Evolutionary conservation across 1,140 invertebrate genomes (phyloP), one percentile per base, ranked within the genome.

Genomic region (Streblospio benedicti): DNA sequence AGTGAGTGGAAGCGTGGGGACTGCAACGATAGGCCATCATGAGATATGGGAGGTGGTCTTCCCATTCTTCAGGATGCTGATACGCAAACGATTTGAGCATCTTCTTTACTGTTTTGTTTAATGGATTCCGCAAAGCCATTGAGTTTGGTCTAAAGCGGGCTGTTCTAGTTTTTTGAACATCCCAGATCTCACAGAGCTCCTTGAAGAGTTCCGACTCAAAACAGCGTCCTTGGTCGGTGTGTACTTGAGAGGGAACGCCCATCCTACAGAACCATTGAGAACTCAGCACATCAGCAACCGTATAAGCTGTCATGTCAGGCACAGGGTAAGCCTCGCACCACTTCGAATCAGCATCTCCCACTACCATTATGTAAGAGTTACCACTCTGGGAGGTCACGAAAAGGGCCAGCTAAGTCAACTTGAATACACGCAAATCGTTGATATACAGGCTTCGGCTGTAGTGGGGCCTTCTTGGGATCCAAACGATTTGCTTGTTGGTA

Each of bases 261-360:
- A 70, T 74, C 14, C 70, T 58, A 50, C 60, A 66, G 30, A 80
- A 53, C 9, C 69, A 58, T 20, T 76, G 60, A 30, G 69, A 55
- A 1, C 79, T 65, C 14, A 79, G 62, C 1, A 62, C 64, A 20
- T 71, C 62, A 3, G 72, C 77, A 14, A 77, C 61, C 0, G 71
- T 75, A 33, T 56, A 43, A 0, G 74, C 73, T 59, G 72, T 68
- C 62, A 77, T 70, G 60, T 80, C 69, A 6, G 71, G 70, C 12
- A 78, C 62, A 0, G 71, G 55, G 55, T 69, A 71, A 27, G 64
- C 67, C 61, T 77, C 74, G 1, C 69, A 59, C 68, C 69, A 79
- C 57, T 76, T 80, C 5, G 65, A 78, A 61, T 79, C 79, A 59
- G 67, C 55, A 62, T 77, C 72, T 50, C 64, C 58, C 14, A 74